Base-by-base conservation (phyloP, 1,140 invertebrate genomes). In the Hormaphis cornu region DNA sequence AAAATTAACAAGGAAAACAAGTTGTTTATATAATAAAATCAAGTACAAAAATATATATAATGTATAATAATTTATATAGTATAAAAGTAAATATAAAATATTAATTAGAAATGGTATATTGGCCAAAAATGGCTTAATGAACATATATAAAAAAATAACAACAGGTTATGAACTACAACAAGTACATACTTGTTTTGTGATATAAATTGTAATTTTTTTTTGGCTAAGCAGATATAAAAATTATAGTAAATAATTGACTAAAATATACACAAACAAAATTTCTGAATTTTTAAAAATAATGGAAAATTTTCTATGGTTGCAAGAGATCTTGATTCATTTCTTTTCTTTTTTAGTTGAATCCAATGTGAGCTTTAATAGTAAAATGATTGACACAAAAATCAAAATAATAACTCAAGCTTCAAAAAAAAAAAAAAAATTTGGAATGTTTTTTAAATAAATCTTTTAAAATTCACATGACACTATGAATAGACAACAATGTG, bases 211-310 rank as follows among this genome's bases (percentile, higher is more conserved):
- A 22, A 22, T 58, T 35, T 58, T 37, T 10, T 56, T 56, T 50
- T 37, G 16, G 12, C 37, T 16, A 14, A 56, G 5, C 37, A 56
- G 26, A 42, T 63, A 63, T 30, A 63, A 48, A 46, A 33, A 35
- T 44, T 46, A 46, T 48, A 66, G 48, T 61, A 66, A 66, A 66
- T 46, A 66, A 66, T 66, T 66, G 59, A 66, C 59, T 66, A 66
- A 48, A 30, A 14, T 66, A 66, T 66, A 33, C 48, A 66, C 42
- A 66, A 46, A 66, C 40, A 66, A 30, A 48, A 30, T 56, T 53
- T 53, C 26, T 12, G 12, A 56, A 22, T 35, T 14, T 33, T 46
- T 28, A 63, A 4, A 61, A 40, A 63, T 18, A 22, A 4, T 46
- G 18, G 10, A 46, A 2, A 46, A 63, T 20, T 30, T n/a, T 30